A percentile compares a stretch with the other conserved stretches of the same genome.
Evolutionary conservation across 2,113 vertebrate species (phyloP).

Genomic region (Tenrec ecaudatus): DNA sequence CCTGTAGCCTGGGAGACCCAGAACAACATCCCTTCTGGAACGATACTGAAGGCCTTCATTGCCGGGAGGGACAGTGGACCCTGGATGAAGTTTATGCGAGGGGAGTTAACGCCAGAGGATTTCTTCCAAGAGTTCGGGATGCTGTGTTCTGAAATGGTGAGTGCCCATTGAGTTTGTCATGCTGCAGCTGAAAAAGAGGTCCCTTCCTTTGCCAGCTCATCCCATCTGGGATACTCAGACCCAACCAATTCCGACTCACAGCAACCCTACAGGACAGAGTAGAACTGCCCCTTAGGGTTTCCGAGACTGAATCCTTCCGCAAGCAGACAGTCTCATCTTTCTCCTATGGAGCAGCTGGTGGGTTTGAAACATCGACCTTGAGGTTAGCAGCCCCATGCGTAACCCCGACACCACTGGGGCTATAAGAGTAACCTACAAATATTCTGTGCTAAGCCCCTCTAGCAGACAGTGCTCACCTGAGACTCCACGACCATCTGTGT

Average conservation of each 20-base stretch:
- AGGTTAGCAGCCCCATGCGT: too few relatives aligned
- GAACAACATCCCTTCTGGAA: slow-evolving; percentile 86
- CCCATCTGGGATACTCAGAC: too few relatives aligned
- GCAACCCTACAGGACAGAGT: too few relatives aligned
- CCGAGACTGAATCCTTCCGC: too few relatives aligned
- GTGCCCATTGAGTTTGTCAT: slow-evolving; percentile 66
- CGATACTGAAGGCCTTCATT: slow-evolving; percentile 81
- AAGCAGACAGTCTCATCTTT: too few relatives aligned
- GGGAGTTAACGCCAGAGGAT: slow-evolving; percentile 84
- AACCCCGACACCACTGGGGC: too few relatives aligned
- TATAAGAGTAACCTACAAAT: not conserved
- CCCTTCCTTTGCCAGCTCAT: too few relatives aligned
- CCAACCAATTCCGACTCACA: too few relatives aligned
- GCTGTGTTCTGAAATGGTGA: slow-evolving; percentile 88
- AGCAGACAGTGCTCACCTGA: not conserved
- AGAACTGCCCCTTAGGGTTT: too few relatives aligned
- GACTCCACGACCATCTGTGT: not conserved
- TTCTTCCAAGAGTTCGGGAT: slow-evolving; percentile 87
- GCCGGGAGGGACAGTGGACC: slow-evolving; percentile 82
- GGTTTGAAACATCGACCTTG: too few relatives aligned
- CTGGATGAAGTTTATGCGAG: slow-evolving; percentile 87
- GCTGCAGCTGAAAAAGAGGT: not conserved
- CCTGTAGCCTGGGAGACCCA: slow-evolving; percentile 87
- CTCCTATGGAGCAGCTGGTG: too few relatives aligned
- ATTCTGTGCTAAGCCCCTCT: not conserved